phyloP scores from a whole-genome alignment of 2,113 vertebrate genomes.

The Thymallus thymallus region DNA sequence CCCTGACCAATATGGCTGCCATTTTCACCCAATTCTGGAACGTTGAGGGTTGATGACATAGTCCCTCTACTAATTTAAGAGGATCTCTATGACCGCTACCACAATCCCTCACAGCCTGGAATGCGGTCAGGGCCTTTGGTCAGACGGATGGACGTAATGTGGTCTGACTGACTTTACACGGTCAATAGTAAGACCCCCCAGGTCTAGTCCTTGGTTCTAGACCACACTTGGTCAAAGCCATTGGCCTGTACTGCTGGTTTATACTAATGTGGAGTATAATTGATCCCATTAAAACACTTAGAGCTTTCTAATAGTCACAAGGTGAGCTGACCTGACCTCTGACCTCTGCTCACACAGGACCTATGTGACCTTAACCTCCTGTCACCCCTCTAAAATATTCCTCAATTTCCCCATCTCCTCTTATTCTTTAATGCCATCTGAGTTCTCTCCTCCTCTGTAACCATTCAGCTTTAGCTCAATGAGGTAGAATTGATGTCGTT shows the following conservation, averaged over 20 bases:
- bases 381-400: slow-evolving; percentile 60
- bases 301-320: slow-evolving; percentile 47
- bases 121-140: slow-evolving; percentile 44
- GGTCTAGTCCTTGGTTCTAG: slow-evolving; percentile 54
- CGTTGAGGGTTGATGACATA: too few relatives aligned
- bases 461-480: not conserved
- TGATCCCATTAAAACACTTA: slow-evolving; percentile 65
- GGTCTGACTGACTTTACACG: slow-evolving; percentile 51
- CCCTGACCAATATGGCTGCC: too few relatives aligned
- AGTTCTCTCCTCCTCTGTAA: not conserved
- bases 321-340: slow-evolving; percentile 51
- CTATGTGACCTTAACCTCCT: slow-evolving; percentile 41
- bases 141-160: slow-evolving; percentile 53
- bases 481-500: not conserved
- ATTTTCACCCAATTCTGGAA: too few relatives aligned
- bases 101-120: too few relatives aligned
- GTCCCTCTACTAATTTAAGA: too few relatives aligned
- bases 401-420: slow-evolving; percentile 10
- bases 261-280: slow-evolving; percentile 53
- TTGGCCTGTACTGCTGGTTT: slow-evolving; percentile 54
- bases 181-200: slow-evolving; percentile 39
- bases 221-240: slow-evolving; percentile 48
- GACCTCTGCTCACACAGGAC: slow-evolving; percentile 14
- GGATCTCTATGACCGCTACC: too few relatives aligned
- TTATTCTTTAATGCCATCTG: too few relatives aligned